Evolutionary conservation across 2,113 vertebrate genomes (phyloP).

Genomic region (Ceyx margarethae): DNA sequence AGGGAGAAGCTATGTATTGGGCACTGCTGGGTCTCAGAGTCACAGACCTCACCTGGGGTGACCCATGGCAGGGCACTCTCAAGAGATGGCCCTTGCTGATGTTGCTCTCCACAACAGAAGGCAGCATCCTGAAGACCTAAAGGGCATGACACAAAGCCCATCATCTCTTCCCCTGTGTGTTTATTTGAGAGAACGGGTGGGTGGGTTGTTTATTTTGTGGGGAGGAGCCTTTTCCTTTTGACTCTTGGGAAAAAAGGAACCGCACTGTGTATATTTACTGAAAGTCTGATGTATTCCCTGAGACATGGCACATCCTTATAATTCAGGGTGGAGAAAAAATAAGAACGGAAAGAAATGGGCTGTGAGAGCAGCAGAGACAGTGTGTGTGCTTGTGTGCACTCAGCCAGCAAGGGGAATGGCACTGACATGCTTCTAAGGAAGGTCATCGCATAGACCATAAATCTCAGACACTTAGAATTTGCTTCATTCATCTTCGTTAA

Average conservation of each 20-base stretch:
- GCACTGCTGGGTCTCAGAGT: neutral
- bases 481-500: neutral
- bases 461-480: conserved; percentile 52
- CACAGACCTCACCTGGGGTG: neutral
- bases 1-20: neutral
- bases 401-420: conserved; percentile 49
- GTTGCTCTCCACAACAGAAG: neutral
- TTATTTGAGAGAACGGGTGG: neutral
- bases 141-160: neutral
- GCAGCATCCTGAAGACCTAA: neutral
- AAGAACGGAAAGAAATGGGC: neutral
- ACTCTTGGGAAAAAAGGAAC: conserved; percentile 13
- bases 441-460: conserved; percentile 27
- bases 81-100: neutral
- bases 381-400: neutral
- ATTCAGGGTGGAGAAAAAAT: conserved; percentile 11
- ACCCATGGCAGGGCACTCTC: neutral
- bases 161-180: neutral
- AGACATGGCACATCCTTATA: neutral
- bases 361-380: neutral
- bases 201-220: conserved; percentile 26
- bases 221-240: conserved; percentile 45
- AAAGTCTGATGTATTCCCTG: neutral
- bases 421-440: conserved; percentile 48
- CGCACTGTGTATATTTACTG: conserved; percentile 9